Evolutionary conservation across 2,113 vertebrate genomes (phyloP), one percentile per base, ranked within the genome.

Genomic region (Perca schrenkii): DNA sequence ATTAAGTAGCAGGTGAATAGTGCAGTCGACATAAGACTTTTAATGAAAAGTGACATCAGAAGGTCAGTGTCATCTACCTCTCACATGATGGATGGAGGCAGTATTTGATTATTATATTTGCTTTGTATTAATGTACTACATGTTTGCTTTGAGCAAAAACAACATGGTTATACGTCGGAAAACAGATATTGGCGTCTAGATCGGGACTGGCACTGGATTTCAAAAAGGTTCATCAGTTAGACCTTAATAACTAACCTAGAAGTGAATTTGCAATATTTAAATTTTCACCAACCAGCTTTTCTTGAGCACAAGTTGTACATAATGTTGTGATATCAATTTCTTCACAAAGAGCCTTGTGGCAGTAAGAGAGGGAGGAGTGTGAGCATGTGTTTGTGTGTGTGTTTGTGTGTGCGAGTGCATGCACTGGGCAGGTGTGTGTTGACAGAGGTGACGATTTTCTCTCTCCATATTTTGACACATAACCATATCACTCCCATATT

Each of bases 391-490:
- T 40, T 46, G 52, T 21, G 40, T 13, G 11, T 28, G 46, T 7
- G 19, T 56, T 47, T 64, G 56, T 61, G 58, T 56, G 62, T 36
- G 66, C 1, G n/a, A 6, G 53, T 65, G 74, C 54, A 76, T 74
- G 62, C 79, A 74, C 67, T 85, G 85, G 83, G 84, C 91, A 91
- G 85, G 84, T 91, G 84, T 87, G 86, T 86, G 79, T 74, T 79
- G 68, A 91, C 85, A 75, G 78, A 93, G 91, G 90, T 91, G 90
- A 83, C 78, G 88, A 79, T 90, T 94, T 93, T 94, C 91, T 89
- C 94, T 86, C 91, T 91, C 86, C 93, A 94, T 94, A 91, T 93
- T 89, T 94, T 94, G 60, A 84, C 94, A 93, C 89, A 58, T 88
- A 82, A 79, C 72, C 67, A 70, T 65, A 82, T 89, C 89, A 77